Conservation (phyloP, 1,140 invertebrate species). For the Drosophila subobscura region DNA sequence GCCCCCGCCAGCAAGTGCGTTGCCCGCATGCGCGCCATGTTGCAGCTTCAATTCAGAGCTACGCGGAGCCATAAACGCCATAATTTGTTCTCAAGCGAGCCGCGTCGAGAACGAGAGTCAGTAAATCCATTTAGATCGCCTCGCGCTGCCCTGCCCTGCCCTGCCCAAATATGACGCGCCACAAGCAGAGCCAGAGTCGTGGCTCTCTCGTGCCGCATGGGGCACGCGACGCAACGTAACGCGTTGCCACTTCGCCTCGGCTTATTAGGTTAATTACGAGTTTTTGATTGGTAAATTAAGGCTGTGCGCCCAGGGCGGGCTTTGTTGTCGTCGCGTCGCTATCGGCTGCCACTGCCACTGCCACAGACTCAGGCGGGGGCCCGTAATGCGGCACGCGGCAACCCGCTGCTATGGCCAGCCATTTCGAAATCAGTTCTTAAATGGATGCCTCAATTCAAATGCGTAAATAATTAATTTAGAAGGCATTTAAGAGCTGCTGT, state of each 20-base stretch:
- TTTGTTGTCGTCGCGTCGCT: neutral
- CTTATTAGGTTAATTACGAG: constrained; percentile 80
- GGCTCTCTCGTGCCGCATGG: constrained; percentile 33
- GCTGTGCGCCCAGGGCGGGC: constrained; percentile 46
- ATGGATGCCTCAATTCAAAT: constrained; percentile 75
- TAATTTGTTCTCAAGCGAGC: constrained; percentile 71
- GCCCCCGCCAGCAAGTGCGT: neutral
- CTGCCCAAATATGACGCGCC: constrained; percentile 58
- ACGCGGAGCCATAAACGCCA: constrained; percentile 39
- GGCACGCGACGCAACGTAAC: constrained; percentile 61
- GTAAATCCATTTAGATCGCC: constrained; percentile 64
- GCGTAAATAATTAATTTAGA: constrained; percentile 81
- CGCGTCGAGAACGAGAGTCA: constrained; percentile 47
- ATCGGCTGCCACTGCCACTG: neutral
- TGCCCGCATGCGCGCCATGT: constrained; percentile 43
- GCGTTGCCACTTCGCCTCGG: constrained; percentile 55
- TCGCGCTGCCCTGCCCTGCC: too few species aligned
- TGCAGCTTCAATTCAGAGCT: constrained; percentile 37
- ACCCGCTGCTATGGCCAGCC: constrained; percentile 42
- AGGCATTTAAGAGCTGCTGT: constrained; percentile 67
- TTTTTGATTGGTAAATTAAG: constrained; percentile 82
- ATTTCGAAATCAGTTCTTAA: constrained; percentile 79
- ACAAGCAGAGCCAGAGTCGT: neutral
- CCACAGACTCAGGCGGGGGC: neutral
- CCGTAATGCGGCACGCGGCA: constrained; percentile 65